Base-by-base conservation (phyloP, 2,888 invertebrate genomes). In the Disparrhopalites patrizii region DNA sequence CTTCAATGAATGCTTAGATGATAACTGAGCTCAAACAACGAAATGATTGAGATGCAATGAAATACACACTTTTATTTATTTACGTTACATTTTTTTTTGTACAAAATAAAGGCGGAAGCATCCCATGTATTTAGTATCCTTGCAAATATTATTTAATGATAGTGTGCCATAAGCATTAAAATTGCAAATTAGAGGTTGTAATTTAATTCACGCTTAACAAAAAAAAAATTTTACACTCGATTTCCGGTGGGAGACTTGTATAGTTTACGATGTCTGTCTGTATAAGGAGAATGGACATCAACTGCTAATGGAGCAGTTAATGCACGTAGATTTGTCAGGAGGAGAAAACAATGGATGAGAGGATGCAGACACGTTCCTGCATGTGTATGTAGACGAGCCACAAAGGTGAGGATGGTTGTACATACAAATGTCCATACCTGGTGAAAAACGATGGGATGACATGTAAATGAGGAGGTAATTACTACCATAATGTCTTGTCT, bases 401-500 rank as follows among this genome's bases (percentile, higher is more conserved):
- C 4, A 23, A 47, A 3, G 47, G 8, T 7, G 7, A 23, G 13
- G 7, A n/a, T 20, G 25, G 5, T 23, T 47, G 20, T 47, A 3
- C 8, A 47, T 47, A 25, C 47, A 47, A 47, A 47, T 47, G n/a
- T 47, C 13, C 3, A 8, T 8, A 47, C 23, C 47, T 47, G 23
- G 3, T 47, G n/a, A n/a, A n/a, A n/a, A 47, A 47, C 25, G 47
- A 47, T 47, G 47, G 47, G n/a, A 2, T 47, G 47, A 47, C 47
- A 47, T 47, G 15, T 40, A 40, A 40, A 40, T 40, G 40, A 40
- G 40, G 23, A 47, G 47, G 47, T 47, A 47, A 47, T 47, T 23
- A 25, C 47, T 20, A 23, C 23, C 23, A 13, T 36, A 23, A 20
- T 7, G 15, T 23, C 10, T 4, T n/a, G 3, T 23, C n/a, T n/a